phyloP scores from a whole-genome alignment of 2,113 vertebrate genomes.

The Passer domesticus region DNA sequence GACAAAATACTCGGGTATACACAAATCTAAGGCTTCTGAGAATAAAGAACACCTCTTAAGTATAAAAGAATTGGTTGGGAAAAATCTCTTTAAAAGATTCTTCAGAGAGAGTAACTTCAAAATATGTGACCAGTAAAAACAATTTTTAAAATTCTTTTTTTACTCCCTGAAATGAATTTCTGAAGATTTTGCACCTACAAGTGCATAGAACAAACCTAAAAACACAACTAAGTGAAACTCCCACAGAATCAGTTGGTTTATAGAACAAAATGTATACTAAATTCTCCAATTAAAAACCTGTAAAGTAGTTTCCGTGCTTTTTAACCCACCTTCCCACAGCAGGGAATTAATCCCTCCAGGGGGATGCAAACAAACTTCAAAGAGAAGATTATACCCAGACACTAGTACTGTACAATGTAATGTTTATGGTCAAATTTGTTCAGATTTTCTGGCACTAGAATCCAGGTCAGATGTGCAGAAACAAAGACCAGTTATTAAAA shows the following conservation, averaged over 20 bases:
- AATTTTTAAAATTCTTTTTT: background rate
- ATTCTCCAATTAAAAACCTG: slow-evolving; percentile 77
- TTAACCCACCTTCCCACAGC: slow-evolving; percentile 78
- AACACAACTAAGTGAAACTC: slow-evolving; percentile 60
- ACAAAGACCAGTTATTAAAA: slow-evolving; percentile 65
- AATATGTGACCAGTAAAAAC: background rate
- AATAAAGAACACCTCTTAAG: background rate
- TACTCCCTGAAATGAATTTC: background rate
- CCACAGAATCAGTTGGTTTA: slow-evolving; percentile 70
- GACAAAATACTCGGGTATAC: background rate
- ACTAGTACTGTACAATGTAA: slow-evolving; percentile 72
- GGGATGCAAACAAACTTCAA: slow-evolving; percentile 79
- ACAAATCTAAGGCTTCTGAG: background rate
- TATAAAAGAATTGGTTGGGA: background rate
- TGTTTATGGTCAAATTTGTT: slow-evolving; percentile 73
- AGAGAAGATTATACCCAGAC: slow-evolving; percentile 79
- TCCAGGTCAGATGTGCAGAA: slow-evolving; percentile 68
- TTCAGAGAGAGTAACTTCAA: background rate
- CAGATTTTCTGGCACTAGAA: slow-evolving; percentile 68
- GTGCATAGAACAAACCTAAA: slow-evolving; percentile 26
- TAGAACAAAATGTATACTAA: slow-evolving; percentile 75
- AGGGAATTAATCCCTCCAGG: slow-evolving; percentile 77
- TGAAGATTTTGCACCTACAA: slow-evolving; percentile 33
- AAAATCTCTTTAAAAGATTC: background rate
- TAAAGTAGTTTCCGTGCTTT: slow-evolving; percentile 75